A percentile compares a stretch with the other conserved stretches of the same genome.
These are phyloP conservation scores for Selene dorsalis DNA, from an alignment of 2,797 vertebrate species.

Conservation along the genomic window DNA sequence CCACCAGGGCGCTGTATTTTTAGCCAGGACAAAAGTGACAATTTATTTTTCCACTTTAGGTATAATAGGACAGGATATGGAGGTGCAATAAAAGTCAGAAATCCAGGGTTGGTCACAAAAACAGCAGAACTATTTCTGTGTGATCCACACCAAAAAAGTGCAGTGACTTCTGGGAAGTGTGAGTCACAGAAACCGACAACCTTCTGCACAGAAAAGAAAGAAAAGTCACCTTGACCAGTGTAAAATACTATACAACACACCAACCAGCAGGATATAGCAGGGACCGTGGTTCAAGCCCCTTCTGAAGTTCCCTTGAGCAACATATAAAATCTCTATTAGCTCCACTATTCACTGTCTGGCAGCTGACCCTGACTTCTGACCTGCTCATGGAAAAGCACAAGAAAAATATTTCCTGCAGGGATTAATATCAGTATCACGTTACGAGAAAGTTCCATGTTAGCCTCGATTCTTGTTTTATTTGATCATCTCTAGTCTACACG, in stretches of 20 bases:
- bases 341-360: constrained; percentile 7
- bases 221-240: background rate
- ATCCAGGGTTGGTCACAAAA: constrained; percentile 17
- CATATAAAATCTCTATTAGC: constrained; percentile 23
- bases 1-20: constrained; percentile 73
- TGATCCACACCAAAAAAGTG: background rate
- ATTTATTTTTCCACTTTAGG: constrained; percentile 50
- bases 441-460: constrained; percentile 29
- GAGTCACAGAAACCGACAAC: constrained; percentile 14
- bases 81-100: constrained; percentile 20
- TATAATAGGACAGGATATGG: constrained; percentile 37
- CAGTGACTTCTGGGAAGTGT: background rate
- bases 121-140: background rate
- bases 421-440: constrained; percentile 39
- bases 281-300: background rate
- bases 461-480: constrained; percentile 51
- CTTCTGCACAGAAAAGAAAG: background rate
- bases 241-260: background rate
- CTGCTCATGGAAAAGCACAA: constrained; percentile 30
- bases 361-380: constrained; percentile 25
- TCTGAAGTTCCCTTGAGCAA: constrained; percentile 24
- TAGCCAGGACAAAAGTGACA: constrained; percentile 62
- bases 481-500: constrained; percentile 47
- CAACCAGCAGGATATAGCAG: background rate
- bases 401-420: constrained; percentile 51